Evolutionary conservation across 2,113 vertebrate genomes (phyloP), one percentile per base, ranked within the genome.

Genomic region (Scomber japonicus): DNA sequence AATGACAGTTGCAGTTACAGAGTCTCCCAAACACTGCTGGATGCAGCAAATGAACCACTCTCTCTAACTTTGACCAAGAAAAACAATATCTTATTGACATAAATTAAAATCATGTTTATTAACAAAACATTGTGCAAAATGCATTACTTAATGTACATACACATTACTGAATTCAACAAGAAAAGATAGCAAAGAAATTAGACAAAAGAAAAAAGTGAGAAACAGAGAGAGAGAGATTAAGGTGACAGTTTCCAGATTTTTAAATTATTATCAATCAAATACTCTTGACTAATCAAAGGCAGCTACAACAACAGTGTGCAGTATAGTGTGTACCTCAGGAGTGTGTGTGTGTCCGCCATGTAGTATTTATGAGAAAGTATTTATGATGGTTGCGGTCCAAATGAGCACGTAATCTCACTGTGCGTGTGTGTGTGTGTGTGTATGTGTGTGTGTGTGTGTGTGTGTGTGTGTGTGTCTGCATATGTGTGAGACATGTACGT

Each of bases 91-190:
- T 21, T 16, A 13, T 21, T 48, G 6, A 53, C 17, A 75, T 78
- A 51, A 82, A 78, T 90, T 54, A 60, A 86, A 89, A 90, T 84
- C 50, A 74, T 1, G 53, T 92, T 93, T 91, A 88, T 91, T 91
- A 68, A 88, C 66, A 88, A 85, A 84, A 81, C 44, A 83, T 79
- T 87, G 86, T 92, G 91, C 88, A 93, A 88, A 92, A 80, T 61
- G 71, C 72, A 60, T 75, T 51, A 75, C 49, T 48, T 40, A 14
- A 76, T 75, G 55, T 71, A 85, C 57, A 75, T 11, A 80, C n/a
- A 71, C 4, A 68, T 83, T 73, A 65, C 11, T 61, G 49, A 53
- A 62, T 63, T 78, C 15, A 71, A 30, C n/a, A 31, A 63, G 31
- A 62, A 17, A 71, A 66, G 21, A 51, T 27, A 68, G 49, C 44